Conservation (phyloP, 2,888 invertebrate species). For the Ceramica pisi region DNA sequence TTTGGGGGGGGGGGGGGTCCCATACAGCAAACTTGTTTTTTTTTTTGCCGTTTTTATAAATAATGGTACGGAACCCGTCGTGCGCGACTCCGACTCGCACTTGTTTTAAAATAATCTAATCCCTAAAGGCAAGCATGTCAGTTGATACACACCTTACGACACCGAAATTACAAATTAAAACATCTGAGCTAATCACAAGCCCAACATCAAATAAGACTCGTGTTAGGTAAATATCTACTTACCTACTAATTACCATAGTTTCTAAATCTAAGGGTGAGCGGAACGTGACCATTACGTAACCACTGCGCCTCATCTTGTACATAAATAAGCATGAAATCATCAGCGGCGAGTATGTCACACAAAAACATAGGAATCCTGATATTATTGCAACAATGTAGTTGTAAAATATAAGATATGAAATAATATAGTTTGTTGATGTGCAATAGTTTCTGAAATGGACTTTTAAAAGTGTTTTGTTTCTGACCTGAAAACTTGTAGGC, state of each 20-base stretch:
- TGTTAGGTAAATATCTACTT: constrained; percentile 19
- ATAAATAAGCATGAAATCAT: constrained; percentile 64
- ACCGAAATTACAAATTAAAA: constrained; percentile 2
- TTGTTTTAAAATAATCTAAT: not conserved
- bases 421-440: constrained; percentile 20
- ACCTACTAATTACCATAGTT: constrained; percentile 44
- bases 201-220: constrained; percentile 8
- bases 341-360: constrained; percentile 43
- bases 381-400: constrained; percentile 27
- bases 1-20: too few species aligned
- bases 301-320: constrained; percentile 41
- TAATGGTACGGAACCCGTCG: too few species aligned
- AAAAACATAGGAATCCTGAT: constrained; percentile 44
- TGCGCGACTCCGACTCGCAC: too few species aligned
- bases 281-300: constrained; percentile 50
- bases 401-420: constrained; percentile 2
- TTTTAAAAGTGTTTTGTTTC: not conserved
- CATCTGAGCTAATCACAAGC: constrained; percentile 3
- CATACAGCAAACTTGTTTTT: too few species aligned
- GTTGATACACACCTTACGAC: not conserved
- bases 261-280: constrained; percentile 40
- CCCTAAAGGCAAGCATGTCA: not conserved
- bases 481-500: too few species aligned
- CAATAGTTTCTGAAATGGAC: constrained; percentile 2
- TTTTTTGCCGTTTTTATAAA: too few species aligned